phyloP scores from a whole-genome alignment of 2,113 vertebrate species.

The Hippolais icterina region DNA sequence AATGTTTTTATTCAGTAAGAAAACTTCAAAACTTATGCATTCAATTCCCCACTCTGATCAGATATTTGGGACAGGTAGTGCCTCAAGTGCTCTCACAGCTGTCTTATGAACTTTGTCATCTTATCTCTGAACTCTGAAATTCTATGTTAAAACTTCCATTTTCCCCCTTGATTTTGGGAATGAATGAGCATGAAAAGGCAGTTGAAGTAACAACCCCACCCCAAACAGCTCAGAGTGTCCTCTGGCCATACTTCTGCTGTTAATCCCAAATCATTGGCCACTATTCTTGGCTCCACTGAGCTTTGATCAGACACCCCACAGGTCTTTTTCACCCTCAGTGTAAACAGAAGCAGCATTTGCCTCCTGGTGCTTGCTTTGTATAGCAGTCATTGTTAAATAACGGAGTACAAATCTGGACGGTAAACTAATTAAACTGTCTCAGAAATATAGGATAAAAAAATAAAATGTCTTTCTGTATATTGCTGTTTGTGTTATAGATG shows the following conservation, averaged over 20 bases:
- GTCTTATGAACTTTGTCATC: background rate
- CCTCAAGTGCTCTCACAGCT: background rate
- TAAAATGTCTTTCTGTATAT: background rate
- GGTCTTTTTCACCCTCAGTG: background rate
- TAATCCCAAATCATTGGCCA: background rate
- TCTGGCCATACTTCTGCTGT: background rate
- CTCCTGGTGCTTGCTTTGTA: background rate
- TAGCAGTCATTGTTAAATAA: background rate
- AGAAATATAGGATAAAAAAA: background rate
- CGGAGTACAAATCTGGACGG: background rate
- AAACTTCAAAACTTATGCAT: background rate
- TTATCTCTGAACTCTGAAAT: background rate
- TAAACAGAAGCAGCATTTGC: background rate
- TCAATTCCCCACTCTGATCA: background rate
- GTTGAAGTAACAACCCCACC: background rate
- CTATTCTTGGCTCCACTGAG: background rate
- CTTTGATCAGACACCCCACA: background rate
- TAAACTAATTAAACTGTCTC: constrained; percentile 50
- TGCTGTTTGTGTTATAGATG: constrained; percentile 60
- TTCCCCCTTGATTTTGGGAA: background rate
- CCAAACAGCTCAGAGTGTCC: background rate
- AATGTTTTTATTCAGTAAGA: background rate
- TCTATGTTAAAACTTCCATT: background rate
- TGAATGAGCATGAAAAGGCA: background rate
- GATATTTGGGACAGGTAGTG: background rate